Evolutionary conservation across 2,797 vertebrate species (phyloP), one percentile per base, ranked within the genome.

Genomic region (Gobio occitaniae): DNA sequence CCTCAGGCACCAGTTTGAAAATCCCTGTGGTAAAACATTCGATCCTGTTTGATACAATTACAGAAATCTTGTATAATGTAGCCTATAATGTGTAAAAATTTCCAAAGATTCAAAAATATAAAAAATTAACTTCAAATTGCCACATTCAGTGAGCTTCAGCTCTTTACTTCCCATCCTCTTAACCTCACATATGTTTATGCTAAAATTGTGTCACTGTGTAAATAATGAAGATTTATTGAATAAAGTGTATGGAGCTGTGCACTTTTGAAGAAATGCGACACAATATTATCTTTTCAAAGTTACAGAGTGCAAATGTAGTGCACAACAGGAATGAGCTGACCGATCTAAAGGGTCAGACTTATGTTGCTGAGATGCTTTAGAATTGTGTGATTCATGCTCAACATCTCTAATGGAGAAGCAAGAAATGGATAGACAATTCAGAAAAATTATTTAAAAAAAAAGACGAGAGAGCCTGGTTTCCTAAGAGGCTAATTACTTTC

Each of bases 401-500:
- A 36, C 61, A 68, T 11, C 29, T 36, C 47, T n/a, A 78, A 47
- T 3, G 52, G 78, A 81, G 38, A 54, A 85, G 41, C 80, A 44
- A 76, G 52, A 8, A 69, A 84, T 65, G 72, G 75, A 78, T 47
- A 61, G 36, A 75, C 79, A 69, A 75, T 65, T 72, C 66, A 71
- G 12, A 79, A 54, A 74, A 71, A 52, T 32, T 50, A 83, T 61
- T 25, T 25, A 1, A 79, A 61, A 74, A 61, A 74, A 54, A 83
- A 54, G 10, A 48, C 4, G 9, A 86, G 15, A 85, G 81, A 90
- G 0, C 86, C 90, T 91, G 75, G 88, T 90, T 90, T 94, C 88
- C 90, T 91, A 36, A 78, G 88, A 88, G 75, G 91, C 85, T 94
- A 94, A 94, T 93, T 94, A 90, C 89, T 92, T 80, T 93, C 90